Evolutionary conservation across 2,888 invertebrate species (phyloP).

Genomic region (Tinea pellionella): DNA sequence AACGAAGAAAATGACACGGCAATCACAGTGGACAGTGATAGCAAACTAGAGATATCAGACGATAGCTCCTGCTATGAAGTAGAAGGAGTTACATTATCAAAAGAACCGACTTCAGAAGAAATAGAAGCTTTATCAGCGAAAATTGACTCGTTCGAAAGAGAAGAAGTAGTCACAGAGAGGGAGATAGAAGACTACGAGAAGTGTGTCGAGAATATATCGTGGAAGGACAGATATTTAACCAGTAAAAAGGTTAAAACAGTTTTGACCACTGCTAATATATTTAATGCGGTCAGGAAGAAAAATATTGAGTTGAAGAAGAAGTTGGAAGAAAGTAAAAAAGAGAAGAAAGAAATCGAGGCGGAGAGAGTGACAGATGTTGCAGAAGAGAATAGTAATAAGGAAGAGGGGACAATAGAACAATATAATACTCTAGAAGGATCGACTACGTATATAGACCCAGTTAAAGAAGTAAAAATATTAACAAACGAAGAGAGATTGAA

Average conservation of each 20-base stretch:
- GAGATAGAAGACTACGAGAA: conserved; percentile 30
- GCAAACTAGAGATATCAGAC: conserved; percentile 50
- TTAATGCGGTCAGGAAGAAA: conserved; percentile 72
- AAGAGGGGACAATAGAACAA: conserved; percentile 67
- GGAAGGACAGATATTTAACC: conserved; percentile 71
- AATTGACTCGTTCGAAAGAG: conserved; percentile 47
- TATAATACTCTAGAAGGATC: conserved; percentile 56
- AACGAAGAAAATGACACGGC: not conserved
- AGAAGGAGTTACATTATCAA: conserved; percentile 43
- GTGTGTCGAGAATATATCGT: conserved; percentile 42
- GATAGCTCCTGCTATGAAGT: conserved; percentile 49
- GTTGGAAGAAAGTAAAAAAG: conserved; percentile 33
- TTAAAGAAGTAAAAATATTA: conserved; percentile 16
- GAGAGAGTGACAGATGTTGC: not conserved
- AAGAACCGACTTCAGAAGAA: conserved; percentile 55
- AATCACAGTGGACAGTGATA: conserved; percentile 27
- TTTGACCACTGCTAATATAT: conserved; percentile 61
- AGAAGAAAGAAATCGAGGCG: conserved; percentile 15
- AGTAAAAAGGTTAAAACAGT: conserved; percentile 72
- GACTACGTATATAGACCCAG: conserved; percentile 45
- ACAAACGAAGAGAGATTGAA: conserved; percentile 16
- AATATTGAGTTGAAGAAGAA: conserved; percentile 58
- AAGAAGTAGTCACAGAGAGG: conserved; percentile 35
- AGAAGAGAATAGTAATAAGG: conserved; percentile 26
- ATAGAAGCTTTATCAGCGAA: conserved; percentile 57